A percentile compares a stretch with the other conserved stretches of the same genome.
Evolutionary conservation across 2,888 invertebrate species (phyloP).

Genomic region (Apamea sordens): DNA sequence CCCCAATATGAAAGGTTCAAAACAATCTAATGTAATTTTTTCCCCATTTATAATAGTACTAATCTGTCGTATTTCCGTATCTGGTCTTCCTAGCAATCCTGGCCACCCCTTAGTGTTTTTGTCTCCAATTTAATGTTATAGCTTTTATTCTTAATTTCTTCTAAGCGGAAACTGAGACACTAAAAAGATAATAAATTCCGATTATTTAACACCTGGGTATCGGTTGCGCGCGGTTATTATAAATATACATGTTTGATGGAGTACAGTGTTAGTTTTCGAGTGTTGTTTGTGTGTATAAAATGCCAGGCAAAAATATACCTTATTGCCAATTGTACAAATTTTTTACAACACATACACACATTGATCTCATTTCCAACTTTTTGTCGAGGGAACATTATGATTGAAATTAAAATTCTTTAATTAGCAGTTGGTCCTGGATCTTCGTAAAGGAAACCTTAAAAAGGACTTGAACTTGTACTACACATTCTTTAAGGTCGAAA

Average conservation of each 20-base stretch:
- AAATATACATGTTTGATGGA: slow-evolving; percentile 35
- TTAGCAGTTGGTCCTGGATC: neutral
- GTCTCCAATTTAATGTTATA: neutral
- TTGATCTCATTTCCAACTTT: neutral
- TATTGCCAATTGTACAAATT: slow-evolving; percentile 29
- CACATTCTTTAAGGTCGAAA: neutral
- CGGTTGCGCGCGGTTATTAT: slow-evolving; percentile 41
- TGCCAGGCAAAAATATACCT: slow-evolving; percentile 20
- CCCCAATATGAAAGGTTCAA: neutral
- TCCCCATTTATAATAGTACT: neutral
- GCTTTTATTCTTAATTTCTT: slow-evolving; percentile 23
- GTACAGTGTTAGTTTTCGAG: slow-evolving; percentile 46
- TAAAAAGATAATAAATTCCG: neutral
- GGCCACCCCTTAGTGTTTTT: neutral
- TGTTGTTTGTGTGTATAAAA: slow-evolving; percentile 48
- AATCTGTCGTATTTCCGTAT: slow-evolving; percentile 5
- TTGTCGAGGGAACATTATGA: neutral
- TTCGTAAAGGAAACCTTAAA: neutral
- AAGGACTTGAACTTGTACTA: neutral
- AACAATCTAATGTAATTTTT: neutral
- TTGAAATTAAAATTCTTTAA: neutral
- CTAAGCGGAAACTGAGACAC: neutral
- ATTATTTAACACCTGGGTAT: neutral
- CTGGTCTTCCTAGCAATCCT: slow-evolving; percentile 19
- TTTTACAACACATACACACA: slow-evolving; percentile 11